These are phyloP conservation scores for Trachelus stipa DNA, from an alignment of 2,888 invertebrate species.

Conservation along the genomic window DNA sequence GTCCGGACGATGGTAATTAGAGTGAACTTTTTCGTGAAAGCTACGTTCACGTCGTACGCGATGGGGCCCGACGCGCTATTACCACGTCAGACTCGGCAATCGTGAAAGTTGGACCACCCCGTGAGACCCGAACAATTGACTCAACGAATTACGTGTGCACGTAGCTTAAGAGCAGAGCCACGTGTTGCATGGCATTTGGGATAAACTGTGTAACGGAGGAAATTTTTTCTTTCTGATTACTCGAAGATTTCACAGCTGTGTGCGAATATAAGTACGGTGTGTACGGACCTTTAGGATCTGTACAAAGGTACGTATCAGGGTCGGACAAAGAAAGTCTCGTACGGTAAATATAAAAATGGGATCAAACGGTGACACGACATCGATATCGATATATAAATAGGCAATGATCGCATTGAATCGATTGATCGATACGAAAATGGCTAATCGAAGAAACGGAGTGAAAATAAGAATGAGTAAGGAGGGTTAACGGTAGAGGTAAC, in stretches of 20 bases:
- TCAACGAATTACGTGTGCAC: conserved; percentile 9
- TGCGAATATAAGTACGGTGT: background rate
- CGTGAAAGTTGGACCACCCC: conserved; percentile 11
- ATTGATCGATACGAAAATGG: background rate
- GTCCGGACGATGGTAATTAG: conserved; percentile 36
- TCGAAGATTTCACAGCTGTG: background rate
- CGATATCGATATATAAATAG: background rate
- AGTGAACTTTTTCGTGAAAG: conserved; percentile 39
- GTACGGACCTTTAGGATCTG: background rate
- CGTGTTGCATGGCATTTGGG: background rate
- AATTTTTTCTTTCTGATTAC: background rate
- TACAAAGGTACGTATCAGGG: background rate
- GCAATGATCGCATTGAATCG: background rate
- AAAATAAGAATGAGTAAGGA: background rate
- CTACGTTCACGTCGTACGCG: conserved; percentile 40
- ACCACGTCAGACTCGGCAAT: background rate
- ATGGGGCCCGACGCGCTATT: conserved; percentile 3
- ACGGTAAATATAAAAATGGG: background rate
- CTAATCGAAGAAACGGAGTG: background rate
- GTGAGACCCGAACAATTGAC: conserved; percentile 15
- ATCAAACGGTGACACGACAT: background rate
- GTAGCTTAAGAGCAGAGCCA: background rate
- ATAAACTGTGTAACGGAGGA: background rate
- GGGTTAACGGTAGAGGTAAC: conserved; percentile 16
- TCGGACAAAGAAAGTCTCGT: background rate